Conservation (phyloP, 2,888 invertebrate species). For the Sarcophaga rosellei region DNA sequence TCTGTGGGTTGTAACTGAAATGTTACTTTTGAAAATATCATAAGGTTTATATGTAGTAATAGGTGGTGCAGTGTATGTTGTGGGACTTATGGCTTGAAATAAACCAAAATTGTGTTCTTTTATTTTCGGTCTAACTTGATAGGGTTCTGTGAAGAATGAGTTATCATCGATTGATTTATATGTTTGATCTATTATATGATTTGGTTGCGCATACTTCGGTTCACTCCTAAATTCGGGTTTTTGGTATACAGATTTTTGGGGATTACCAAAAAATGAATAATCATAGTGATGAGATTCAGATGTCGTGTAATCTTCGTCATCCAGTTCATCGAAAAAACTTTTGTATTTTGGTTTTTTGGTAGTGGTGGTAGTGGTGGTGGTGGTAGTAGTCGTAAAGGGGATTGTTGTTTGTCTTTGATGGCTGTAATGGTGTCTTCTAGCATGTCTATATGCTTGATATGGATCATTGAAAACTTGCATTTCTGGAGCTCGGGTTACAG, state of each 20-base stretch:
- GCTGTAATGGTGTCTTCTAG: conserved; percentile 48
- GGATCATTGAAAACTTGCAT: conserved; percentile 65
- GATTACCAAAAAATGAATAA: conserved; percentile 35
- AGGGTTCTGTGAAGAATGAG: conserved; percentile 31
- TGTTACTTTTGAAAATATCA: conserved; percentile 3
- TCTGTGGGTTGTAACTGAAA: conserved; percentile 30
- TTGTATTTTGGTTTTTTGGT: conserved; percentile 20
- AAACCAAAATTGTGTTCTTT: conserved; percentile 45
- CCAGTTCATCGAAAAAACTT: conserved; percentile 51
- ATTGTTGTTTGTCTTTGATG: conserved; percentile 31
- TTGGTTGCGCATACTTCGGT: conserved; percentile 33
- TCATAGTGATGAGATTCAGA: conserved; percentile 39
- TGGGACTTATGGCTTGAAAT: conserved; percentile 26
- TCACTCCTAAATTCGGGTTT: conserved; percentile 22
- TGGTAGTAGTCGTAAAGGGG: conserved; percentile 12
- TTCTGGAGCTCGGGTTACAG: conserved; percentile 55
- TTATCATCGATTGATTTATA: background rate
- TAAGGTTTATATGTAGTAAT: conserved; percentile 51
- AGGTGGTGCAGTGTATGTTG: conserved; percentile 25
- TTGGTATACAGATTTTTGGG: conserved; percentile 31
- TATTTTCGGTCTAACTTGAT: conserved; percentile 48
- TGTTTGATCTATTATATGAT: conserved; percentile 44
- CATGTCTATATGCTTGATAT: conserved; percentile 62
- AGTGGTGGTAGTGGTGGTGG: conserved; percentile 13
- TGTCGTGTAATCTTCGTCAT: conserved; percentile 46